Conservation (phyloP, 1,140 invertebrate species). For the Musca vetustissima region DNA sequence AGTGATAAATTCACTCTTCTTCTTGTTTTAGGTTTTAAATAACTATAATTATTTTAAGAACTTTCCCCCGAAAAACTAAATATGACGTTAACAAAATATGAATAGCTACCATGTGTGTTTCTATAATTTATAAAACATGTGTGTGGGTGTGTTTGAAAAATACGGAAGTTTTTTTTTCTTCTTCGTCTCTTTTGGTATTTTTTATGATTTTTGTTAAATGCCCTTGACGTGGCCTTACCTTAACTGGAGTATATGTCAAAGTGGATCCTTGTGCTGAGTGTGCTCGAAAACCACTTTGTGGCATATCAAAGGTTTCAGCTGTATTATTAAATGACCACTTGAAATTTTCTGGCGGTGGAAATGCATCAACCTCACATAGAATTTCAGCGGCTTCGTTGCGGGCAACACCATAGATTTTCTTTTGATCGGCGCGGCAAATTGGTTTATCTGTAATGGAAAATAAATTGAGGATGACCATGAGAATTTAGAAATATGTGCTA, state of each 20-base stretch:
- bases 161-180: neutral
- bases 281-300: slow-evolving; percentile 58
- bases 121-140: too few relatives aligned
- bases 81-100: too few relatives aligned
- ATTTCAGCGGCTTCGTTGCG: slow-evolving; percentile 79
- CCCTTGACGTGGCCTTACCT: slow-evolving; percentile 40
- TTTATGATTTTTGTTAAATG: neutral
- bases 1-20: too few relatives aligned
- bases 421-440: slow-evolving; percentile 75
- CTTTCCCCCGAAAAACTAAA: too few relatives aligned
- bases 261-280: slow-evolving; percentile 66
- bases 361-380: slow-evolving; percentile 82
- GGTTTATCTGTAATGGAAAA: slow-evolving; percentile 70
- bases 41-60: too few relatives aligned
- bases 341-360: slow-evolving; percentile 79
- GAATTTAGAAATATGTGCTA: too few relatives aligned
- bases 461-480: neutral
- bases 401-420: slow-evolving; percentile 81
- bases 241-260: slow-evolving; percentile 77
- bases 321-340: slow-evolving; percentile 91
- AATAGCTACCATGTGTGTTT: too few relatives aligned
- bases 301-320: slow-evolving; percentile 75
- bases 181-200: neutral
- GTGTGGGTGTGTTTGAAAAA: neutral
- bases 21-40: too few relatives aligned